Evolutionary conservation across 2,797 vertebrate species (phyloP), one percentile per base, ranked within the genome.

Genomic region (Dicrostonyx torquatus): DNA sequence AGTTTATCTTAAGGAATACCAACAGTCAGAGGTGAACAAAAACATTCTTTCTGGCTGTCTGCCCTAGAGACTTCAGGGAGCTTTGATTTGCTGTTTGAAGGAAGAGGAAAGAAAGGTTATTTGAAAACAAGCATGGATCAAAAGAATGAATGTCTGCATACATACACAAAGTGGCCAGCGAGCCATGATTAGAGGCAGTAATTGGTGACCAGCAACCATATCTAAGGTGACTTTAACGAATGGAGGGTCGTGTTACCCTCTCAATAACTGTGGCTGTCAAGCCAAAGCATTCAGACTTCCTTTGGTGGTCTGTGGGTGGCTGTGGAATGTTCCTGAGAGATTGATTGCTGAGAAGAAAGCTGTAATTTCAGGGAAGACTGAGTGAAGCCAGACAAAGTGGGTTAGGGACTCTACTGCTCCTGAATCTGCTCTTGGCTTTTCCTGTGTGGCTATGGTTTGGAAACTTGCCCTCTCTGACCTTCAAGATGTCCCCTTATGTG

Each of bases 1-100:
- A 37, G 40, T 66, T 87, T 87, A 94, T 76, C 82, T 89, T 76
- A 96, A 94, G 60, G 62, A 20, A 62, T 75, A 60, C 11, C 37
- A 62, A 64, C 3, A 53, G 7, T 79, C 58, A 72, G 29, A 84
- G 24, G 18, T 95, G 22, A 87, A 58, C 18, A 72, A 70, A 91
- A 84, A 80, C 87, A 68, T 93, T 75, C 43, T 88, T 92, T 90
- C 73, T n/a, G 34, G 2, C 66, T 83, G 18, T 4, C 22, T 58
- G 11, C 77, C 26, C 87, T 60, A 37, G 43, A 75, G 37, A 86
- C n/a, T n/a, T 93, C 87, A 45, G 77, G 50, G 87, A 88, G 76
- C 4, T 92, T 87, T 77, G 11, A 84, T 60, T 92, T 31, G 24
- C 29, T 89, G 37, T 40, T 72, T 95, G 68, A 91, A 96, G 43